A percentile compares a stretch with the other conserved stretches of the same genome.
phyloP scores from a whole-genome alignment of 1,140 invertebrate species.

The Rhopalosiphum padi region DNA sequence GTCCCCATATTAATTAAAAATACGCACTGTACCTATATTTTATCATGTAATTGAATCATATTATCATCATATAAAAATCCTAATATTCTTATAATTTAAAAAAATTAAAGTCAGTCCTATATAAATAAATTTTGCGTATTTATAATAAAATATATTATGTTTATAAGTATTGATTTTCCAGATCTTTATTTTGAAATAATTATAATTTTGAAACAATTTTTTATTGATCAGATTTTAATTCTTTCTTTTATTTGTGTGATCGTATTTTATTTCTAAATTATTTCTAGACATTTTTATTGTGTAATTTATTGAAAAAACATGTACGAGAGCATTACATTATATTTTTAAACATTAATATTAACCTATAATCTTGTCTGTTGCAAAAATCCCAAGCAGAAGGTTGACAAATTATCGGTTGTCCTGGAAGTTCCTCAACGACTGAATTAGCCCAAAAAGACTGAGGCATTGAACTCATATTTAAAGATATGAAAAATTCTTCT shows the following conservation, averaged over 20 bases:
- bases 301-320: neutral
- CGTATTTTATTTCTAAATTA: neutral
- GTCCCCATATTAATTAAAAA: neutral
- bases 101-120: neutral
- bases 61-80: neutral
- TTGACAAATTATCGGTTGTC: constrained; percentile 80
- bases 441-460: constrained; percentile 83
- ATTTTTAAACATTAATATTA: constrained; percentile 45
- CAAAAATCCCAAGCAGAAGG: constrained; percentile 94
- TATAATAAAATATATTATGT: neutral
- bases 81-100: neutral
- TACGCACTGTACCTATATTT: too few species aligned
- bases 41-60: neutral
- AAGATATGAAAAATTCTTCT: constrained; percentile 83
- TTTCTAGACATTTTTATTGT: neutral
- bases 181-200: too few species aligned
- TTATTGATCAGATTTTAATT: neutral
- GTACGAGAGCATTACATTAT: neutral
- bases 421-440: constrained; percentile 76
- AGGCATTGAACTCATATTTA: constrained; percentile 83
- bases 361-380: constrained; percentile 84
- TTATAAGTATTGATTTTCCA: too few species aligned
- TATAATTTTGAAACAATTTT: neutral
- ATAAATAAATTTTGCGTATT: neutral
- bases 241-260: too few species aligned